Evolutionary conservation across 2,797 vertebrate species (phyloP).

Genomic region (Cynodonichthys magdalenae): DNA sequence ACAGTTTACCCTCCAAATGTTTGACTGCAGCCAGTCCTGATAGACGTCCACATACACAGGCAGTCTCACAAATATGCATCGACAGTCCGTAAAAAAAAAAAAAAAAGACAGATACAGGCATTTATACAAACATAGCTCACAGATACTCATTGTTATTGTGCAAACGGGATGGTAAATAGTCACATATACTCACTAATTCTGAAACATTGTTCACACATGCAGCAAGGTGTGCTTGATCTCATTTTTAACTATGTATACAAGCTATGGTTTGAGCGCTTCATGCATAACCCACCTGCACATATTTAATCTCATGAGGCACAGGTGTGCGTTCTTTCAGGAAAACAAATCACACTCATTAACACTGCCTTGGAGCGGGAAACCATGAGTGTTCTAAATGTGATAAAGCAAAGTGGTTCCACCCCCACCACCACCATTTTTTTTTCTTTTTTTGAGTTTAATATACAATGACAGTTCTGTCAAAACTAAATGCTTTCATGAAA

Average conservation of each 20-base stretch:
- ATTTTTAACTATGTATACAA: slow-evolving; percentile 3
- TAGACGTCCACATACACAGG: slow-evolving; percentile 34
- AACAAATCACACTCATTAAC: slow-evolving; percentile 34
- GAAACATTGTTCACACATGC: slow-evolving; percentile 19
- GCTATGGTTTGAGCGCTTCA: slow-evolving; percentile 30
- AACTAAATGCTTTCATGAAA: slow-evolving; percentile 1
- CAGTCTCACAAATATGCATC: slow-evolving; percentile 13
- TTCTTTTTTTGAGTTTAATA: neutral
- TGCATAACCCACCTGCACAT: slow-evolving; percentile 75
- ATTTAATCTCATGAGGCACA: slow-evolving; percentile 69
- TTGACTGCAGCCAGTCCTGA: slow-evolving; percentile 31
- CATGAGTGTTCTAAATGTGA: slow-evolving; percentile 16
- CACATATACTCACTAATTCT: slow-evolving; percentile 25
- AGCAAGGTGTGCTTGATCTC: slow-evolving; percentile 17
- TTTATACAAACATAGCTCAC: slow-evolving; percentile 31
- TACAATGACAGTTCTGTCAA: neutral
- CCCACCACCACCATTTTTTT: no score
- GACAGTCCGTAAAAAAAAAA: neutral
- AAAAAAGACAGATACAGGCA: slow-evolving; percentile 29
- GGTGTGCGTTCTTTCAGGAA: slow-evolving; percentile 73
- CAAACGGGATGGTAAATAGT: slow-evolving; percentile 27
- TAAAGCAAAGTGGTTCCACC: neutral
- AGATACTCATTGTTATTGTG: slow-evolving; percentile 12
- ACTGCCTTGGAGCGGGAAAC: slow-evolving; percentile 21
- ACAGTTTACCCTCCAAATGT: slow-evolving; percentile 16